phyloP scores from a whole-genome alignment of 2,888 invertebrate species.

The Epistrophe eligans region DNA sequence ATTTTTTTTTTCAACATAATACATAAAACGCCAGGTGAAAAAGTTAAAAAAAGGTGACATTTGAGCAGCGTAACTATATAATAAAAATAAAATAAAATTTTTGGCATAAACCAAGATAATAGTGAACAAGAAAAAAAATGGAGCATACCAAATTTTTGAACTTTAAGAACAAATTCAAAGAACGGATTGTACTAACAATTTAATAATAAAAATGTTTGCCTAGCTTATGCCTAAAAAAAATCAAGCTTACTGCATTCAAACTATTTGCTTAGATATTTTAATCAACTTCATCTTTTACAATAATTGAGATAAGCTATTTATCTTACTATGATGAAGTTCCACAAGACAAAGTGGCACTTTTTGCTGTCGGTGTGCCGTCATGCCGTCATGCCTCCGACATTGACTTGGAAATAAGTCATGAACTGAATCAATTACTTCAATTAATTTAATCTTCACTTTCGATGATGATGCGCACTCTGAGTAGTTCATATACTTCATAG shows the following conservation, averaged over 20 bases:
- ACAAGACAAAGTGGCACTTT: constrained; percentile 39
- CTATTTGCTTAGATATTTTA: neutral
- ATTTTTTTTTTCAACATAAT: too few species aligned
- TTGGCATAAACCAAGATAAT: too few species aligned
- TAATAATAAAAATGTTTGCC: too few species aligned
- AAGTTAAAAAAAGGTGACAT: too few species aligned
- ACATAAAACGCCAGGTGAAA: too few species aligned
- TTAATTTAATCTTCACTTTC: constrained; percentile 74
- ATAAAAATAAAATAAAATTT: too few species aligned
- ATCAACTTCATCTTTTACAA: neutral
- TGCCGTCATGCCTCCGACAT: constrained; percentile 53
- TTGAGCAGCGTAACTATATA: too few species aligned
- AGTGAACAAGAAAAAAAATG: too few species aligned
- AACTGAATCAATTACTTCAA: constrained; percentile 70
- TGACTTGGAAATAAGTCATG: constrained; percentile 67
- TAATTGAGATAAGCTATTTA: constrained; percentile 28
- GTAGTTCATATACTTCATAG: neutral
- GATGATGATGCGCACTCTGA: constrained; percentile 57
- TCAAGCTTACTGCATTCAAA: neutral
- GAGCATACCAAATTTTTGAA: too few species aligned
- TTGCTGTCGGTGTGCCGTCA: constrained; percentile 33
- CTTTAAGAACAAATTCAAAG: too few species aligned
- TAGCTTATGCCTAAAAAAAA: too few species aligned
- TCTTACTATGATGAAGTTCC: constrained; percentile 37
- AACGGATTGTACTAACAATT: too few species aligned